Base-by-base conservation (phyloP, 2,797 vertebrate species). In the Leucoraja ocellata region DNA sequence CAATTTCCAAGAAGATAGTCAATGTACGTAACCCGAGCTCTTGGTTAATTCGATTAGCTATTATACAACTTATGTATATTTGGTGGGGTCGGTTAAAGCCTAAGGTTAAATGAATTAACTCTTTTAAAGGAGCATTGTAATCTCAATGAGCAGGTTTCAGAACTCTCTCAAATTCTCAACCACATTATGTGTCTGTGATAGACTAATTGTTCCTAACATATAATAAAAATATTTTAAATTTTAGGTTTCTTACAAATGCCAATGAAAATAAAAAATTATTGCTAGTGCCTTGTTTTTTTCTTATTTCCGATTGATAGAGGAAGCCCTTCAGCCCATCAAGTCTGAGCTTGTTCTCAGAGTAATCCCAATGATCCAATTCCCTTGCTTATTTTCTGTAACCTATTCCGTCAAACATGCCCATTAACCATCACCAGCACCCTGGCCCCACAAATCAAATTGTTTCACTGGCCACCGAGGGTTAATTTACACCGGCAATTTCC, bases 31-130 rank as follows among this genome's bases (percentile, higher is more conserved):
- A 92, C 9, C 14, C 16, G 36, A 74, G 25, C 68, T 73, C 71
- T 58, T 74, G 25, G 90, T 92, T 76, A 74, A 54, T 92, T 92
- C 23, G 76, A 23, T n/a, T 74, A 7, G 36, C 68, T 74, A 74
- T 92, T 92, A 28, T 39, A 16, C 71, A 92, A 76, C 36, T 13
- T 92, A 2, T 54, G 71, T 74, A 91, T 92, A 74, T 65, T 92
- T 76, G 88, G 61, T 73, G 88, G 88, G 88, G 16, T 36, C 46
- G 36, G 90, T 58, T 54, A 54, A 92, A 54, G 39, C 71, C 39
- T 92, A 54, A n/a, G 71, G 90, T 92, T 92, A 39, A 54, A 54
- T 3, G 4, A 92, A 74, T 73, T 76, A 58, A 6, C 21, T 76
- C 11, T 28, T 92, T 74, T 76, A 92, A 28, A 74, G 23, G 23